phyloP scores from a whole-genome alignment of 64 coral and sea anemone genomes.

The Exaiptasia diaphana region DNA sequence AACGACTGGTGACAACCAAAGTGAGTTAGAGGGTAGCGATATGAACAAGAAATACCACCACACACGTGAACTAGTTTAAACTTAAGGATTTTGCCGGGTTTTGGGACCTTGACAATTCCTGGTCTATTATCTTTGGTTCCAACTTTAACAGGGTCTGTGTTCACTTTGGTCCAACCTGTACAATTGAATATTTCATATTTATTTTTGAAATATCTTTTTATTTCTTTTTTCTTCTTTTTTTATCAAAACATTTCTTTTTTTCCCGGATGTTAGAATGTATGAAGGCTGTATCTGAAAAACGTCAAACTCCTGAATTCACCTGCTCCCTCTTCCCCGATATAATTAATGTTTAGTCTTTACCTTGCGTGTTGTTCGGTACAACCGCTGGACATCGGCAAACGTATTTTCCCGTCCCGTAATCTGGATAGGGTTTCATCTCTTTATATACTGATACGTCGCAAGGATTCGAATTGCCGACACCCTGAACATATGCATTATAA shows the following conservation, averaged over 20 bases:
- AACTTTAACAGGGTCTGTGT: not conserved
- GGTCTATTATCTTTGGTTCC: not conserved
- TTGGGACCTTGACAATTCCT: not conserved
- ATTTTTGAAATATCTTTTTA: not conserved
- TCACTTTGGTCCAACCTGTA: not conserved
- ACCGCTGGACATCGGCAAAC: too few species aligned
- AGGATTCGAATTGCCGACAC: too few species aligned
- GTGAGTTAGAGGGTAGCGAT: not conserved
- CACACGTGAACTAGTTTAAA: not conserved
- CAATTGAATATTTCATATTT: not conserved
- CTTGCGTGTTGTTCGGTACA: too few species aligned
- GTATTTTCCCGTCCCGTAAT: too few species aligned
- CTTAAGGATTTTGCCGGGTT: not conserved
- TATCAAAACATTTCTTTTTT: too few species aligned
- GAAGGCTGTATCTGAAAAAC: not conserved
- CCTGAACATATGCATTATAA: too few species aligned
- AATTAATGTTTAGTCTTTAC: not conserved
- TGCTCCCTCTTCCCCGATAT: not conserved
- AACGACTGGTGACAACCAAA: not conserved
- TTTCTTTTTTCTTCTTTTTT: too few species aligned
- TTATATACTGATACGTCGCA: too few species aligned
- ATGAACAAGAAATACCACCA: not conserved
- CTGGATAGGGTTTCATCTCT: too few species aligned
- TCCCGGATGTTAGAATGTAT: not conserved
- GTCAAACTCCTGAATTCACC: not conserved